These are phyloP conservation scores for Esox lucius DNA, from an alignment of 2,797 vertebrate species.

Conservation along the genomic window DNA sequence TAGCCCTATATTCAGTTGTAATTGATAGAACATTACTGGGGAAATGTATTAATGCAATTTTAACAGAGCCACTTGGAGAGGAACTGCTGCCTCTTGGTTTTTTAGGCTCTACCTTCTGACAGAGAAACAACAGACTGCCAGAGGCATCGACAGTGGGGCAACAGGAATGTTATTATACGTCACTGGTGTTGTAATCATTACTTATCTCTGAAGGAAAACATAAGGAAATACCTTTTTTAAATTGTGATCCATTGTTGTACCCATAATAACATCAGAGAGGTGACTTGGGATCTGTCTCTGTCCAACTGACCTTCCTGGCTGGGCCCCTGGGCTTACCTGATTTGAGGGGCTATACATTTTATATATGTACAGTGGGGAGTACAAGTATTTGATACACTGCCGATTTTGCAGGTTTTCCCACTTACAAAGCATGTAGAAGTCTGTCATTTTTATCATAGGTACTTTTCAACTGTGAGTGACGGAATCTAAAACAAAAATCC, in stretches of 20 bases:
- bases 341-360: too few species aligned
- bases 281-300: too few species aligned
- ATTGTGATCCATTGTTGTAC: background rate
- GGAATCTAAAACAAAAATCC: too few species aligned
- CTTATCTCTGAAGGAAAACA: background rate
- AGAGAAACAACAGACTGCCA: background rate
- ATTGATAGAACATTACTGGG: constrained; percentile 17
- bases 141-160: constrained; percentile 4
- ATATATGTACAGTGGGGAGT: too few species aligned
- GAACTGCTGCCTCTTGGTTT: background rate
- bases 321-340: too few species aligned
- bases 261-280: too few species aligned
- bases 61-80: constrained; percentile 13
- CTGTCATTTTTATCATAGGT: too few species aligned
- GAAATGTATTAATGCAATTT: constrained; percentile 32
- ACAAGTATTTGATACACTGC: too few species aligned
- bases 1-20: constrained; percentile 14
- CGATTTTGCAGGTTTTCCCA: too few species aligned
- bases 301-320: too few species aligned
- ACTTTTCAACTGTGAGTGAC: too few species aligned
- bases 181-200: background rate
- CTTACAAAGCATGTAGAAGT: too few species aligned
- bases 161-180: background rate
- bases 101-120: background rate
- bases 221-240: background rate